phyloP scores from a whole-genome alignment of 2,113 vertebrate genomes.

The Salvelinus namaycush region DNA sequence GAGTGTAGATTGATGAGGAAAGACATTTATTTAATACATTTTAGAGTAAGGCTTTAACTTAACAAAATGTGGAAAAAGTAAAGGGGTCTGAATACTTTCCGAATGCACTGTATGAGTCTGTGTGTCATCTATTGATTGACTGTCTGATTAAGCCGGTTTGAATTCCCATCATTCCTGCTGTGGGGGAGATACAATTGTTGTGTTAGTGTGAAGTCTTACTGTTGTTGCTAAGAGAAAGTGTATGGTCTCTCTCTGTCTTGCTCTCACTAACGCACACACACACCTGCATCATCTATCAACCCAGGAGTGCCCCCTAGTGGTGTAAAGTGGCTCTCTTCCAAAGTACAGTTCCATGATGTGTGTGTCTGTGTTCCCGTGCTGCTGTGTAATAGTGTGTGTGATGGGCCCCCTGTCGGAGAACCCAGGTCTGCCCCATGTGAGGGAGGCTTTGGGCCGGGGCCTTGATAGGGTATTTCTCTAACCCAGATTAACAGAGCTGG shows the following conservation, averaged over 20 bases:
- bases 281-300: not conserved
- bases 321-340: not conserved
- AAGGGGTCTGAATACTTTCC: too few relatives aligned
- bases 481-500: constrained; percentile 29
- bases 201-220: not conserved
- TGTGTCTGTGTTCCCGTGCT: not conserved
- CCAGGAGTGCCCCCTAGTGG: constrained; percentile 2
- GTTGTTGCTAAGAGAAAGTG: not conserved
- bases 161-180: not conserved
- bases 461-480: constrained; percentile 26
- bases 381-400: not conserved
- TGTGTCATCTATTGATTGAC: not conserved
- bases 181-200: not conserved
- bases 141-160: not conserved
- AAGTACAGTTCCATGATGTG: not conserved
- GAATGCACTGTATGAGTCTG: not conserved
- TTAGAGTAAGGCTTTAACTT: too few relatives aligned
- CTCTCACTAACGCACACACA: too few relatives aligned
- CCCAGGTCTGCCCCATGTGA: not conserved
- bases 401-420: not conserved
- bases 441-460: not conserved
- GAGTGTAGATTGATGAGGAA: too few relatives aligned
- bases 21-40: too few relatives aligned
- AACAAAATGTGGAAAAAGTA: too few relatives aligned
- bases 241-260: not conserved